Evolutionary conservation across 2,888 invertebrate genomes (phyloP).

Genomic region (Auanema freiburgensis): DNA sequence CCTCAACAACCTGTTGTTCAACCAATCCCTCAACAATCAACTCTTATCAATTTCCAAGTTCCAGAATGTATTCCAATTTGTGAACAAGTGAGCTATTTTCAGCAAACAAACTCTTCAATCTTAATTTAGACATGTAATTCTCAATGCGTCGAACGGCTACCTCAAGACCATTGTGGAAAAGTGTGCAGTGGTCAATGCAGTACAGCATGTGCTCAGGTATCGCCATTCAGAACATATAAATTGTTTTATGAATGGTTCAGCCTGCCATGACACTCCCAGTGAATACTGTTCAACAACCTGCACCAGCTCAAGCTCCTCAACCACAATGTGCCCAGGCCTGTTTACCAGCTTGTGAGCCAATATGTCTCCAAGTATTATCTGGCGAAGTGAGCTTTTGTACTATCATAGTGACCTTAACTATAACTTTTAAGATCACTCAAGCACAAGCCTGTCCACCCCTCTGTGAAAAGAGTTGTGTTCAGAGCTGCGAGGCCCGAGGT

Average conservation of each 20-base stretch:
- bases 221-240: too few relatives aligned
- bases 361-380: slow-evolving; percentile 18
- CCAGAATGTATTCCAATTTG: slow-evolving; percentile 47
- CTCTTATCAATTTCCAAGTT: slow-evolving; percentile 37
- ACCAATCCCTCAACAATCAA: slow-evolving; percentile 15
- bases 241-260: not conserved
- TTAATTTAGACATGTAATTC: slow-evolving; percentile 34
- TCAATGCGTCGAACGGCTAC: slow-evolving; percentile 42
- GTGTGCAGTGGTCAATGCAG: slow-evolving; percentile 33
- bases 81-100: slow-evolving; percentile 24
- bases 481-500: slow-evolving; percentile 24
- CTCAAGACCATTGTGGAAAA: slow-evolving; percentile 42
- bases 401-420: slow-evolving; percentile 10
- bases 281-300: slow-evolving; percentile 6
- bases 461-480: slow-evolving; percentile 34
- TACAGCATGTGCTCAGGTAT: slow-evolving; percentile 26
- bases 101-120: not conserved
- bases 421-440: slow-evolving; percentile 14
- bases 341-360: slow-evolving; percentile 36
- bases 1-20: not conserved
- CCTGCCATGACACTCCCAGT: slow-evolving; percentile 19
- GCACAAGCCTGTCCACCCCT: slow-evolving; percentile 28
- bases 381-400: too few relatives aligned
- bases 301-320: slow-evolving; percentile 22
- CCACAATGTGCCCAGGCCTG: slow-evolving; percentile 19